A percentile compares a stretch with the other conserved stretches of the same genome.
phyloP scores from a whole-genome alignment of 2,888 invertebrate species.

The Lucinisca nassula region DNA sequence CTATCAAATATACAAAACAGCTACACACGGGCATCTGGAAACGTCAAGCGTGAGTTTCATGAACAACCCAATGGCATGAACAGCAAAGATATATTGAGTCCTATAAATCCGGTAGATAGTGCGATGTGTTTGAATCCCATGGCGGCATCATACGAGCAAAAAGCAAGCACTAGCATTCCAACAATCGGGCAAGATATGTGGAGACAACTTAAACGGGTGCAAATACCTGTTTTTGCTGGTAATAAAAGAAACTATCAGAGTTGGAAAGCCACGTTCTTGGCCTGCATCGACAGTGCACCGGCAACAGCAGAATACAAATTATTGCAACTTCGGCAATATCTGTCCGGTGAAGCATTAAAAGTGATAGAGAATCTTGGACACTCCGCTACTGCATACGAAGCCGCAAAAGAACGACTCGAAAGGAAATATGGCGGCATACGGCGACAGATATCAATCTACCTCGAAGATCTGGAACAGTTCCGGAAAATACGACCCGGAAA shows the following conservation, averaged over 20 bases:
- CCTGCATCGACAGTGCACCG: conserved; percentile 23
- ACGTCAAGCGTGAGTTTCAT: too few relatives aligned
- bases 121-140: neutral
- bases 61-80: neutral
- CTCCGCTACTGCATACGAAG: conserved; percentile 16
- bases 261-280: conserved; percentile 21
- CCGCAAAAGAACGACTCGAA: conserved; percentile 32
- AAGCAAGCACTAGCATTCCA: neutral
- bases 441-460: neutral
- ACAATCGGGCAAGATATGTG: conserved; percentile 1
- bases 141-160: neutral
- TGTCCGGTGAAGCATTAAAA: too few relatives aligned
- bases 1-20: too few relatives aligned
- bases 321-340: conserved; percentile 28
- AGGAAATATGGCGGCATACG: conserved; percentile 30
- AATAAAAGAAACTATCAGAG: conserved; percentile 2
- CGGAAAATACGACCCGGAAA: neutral
- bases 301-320: conserved; percentile 30
- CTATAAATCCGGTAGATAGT: neutral
- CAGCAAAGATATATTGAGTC: neutral
- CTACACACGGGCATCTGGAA: too few relatives aligned
- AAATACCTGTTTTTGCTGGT: conserved; percentile 28
- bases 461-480: conserved; percentile 15
- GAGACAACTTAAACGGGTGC: conserved; percentile 25
- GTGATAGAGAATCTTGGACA: conserved; percentile 38